phyloP scores from a whole-genome alignment of 2,113 vertebrate genomes.

The Rutilus rutilus region DNA sequence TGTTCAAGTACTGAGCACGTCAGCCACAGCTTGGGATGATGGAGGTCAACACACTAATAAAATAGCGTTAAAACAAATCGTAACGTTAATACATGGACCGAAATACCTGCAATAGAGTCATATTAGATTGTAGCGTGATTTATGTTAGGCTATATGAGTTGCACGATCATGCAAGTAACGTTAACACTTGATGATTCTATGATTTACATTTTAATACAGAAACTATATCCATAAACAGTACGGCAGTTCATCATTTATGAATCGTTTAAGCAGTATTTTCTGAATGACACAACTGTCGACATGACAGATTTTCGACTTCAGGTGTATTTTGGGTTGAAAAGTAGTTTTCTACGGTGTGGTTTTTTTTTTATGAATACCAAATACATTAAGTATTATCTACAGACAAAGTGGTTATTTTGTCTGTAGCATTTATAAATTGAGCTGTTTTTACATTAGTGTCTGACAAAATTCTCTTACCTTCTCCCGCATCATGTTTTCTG shows the following conservation, averaged over 20 bases:
- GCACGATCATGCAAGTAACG: neutral
- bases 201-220: neutral
- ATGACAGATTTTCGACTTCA: neutral
- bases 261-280: neutral
- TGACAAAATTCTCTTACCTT: neutral
- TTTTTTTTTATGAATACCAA: neutral
- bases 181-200: neutral
- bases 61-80: neutral
- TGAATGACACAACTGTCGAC: neutral
- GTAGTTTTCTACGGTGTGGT: neutral
- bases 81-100: neutral
- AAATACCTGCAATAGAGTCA: neutral
- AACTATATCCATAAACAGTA: neutral
- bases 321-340: neutral
- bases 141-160: neutral
- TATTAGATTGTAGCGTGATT: neutral
- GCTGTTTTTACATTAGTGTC: neutral
- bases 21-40: constrained; percentile 7
- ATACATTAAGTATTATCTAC: neutral
- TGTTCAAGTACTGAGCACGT: neutral
- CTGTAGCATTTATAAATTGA: neutral
- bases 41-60: neutral
- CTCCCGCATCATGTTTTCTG: neutral
- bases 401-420: neutral
- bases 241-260: neutral